These are phyloP conservation scores for Trissoscelio sp. DNA, from an alignment of 2,888 invertebrate species.

Conservation along the genomic window DNA sequence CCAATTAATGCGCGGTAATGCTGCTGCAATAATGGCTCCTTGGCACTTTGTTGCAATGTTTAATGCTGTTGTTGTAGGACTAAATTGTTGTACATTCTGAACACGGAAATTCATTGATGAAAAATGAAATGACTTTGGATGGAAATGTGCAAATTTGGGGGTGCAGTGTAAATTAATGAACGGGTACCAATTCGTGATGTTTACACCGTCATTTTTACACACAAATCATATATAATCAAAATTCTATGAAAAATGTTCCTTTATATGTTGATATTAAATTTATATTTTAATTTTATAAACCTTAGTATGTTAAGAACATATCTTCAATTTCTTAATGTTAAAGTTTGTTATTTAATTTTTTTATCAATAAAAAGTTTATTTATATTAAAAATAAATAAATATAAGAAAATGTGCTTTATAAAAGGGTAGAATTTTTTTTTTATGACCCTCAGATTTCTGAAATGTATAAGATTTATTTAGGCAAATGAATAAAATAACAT, in stretches of 20 bases:
- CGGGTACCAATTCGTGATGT: conserved; percentile 48
- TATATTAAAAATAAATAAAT: too few relatives aligned
- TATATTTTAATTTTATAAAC: too few relatives aligned
- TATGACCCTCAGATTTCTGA: too few relatives aligned
- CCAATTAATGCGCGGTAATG: conserved; percentile 43
- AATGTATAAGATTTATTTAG: too few relatives aligned
- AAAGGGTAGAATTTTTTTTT: too few relatives aligned
- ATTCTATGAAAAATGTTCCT: not conserved
- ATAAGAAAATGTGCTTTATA: too few relatives aligned
- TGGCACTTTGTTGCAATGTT: conserved; percentile 1
- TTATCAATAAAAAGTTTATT: too few relatives aligned
- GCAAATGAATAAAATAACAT: not conserved
- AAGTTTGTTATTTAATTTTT: too few relatives aligned
- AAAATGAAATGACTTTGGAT: not conserved
- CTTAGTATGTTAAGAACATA: too few relatives aligned
- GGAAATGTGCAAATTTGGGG: not conserved
- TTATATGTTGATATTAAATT: not conserved
- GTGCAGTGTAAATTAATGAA: conserved; percentile 39
- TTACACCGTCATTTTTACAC: conserved; percentile 54
- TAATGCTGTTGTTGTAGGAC: conserved; percentile 13
- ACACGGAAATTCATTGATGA: not conserved
- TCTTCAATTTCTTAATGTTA: too few relatives aligned
- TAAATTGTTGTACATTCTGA: conserved; percentile 9
- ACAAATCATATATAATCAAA: not conserved
- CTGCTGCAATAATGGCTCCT: conserved; percentile 25